Base-by-base conservation (phyloP, 2,888 invertebrate species). In the Schizotus pectinicornis region DNA sequence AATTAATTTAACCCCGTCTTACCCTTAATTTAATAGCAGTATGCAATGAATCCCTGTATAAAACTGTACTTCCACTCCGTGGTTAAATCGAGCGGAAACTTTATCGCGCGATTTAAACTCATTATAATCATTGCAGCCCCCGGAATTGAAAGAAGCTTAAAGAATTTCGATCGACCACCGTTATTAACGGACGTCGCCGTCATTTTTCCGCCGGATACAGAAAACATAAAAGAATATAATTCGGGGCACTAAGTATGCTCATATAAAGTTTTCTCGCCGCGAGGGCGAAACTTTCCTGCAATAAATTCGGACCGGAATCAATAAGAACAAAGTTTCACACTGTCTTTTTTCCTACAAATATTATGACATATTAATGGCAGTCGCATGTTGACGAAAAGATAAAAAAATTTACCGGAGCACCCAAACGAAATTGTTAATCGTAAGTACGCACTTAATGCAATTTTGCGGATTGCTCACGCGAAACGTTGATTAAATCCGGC, bases 1-100 rank as follows among this genome's bases (percentile, higher is more conserved):
- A 72, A 72, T 75, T 74, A 73, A 74, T 74, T 74, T 70, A 70
- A 71, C 69, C 65, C 62, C 67, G 63, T 69, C 68, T 70, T 70
- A 69, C 65, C 69, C 67, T 69, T 71, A 73, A 72, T 73, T 74
- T 72, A 74, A 74, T 73, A 65, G 67, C 64, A 64, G 68, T 67
- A 68, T 71, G 71, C 70, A 70, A 71, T 68, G 69, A 69, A 61
- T 50, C 52, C 53, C 60, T 61, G 62, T 63, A 64, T 68, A 71
- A 70, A 73, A 72, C 67, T 70, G 66, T 66, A 68, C 67, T 67
- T n/a, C 61, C 57, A 58, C 56, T 59, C 55, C 55, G 56, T 56
- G 65, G 69, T 69, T 71, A 67, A 72, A 71, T 71, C 64, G 68
- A 62, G 61, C 56, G 63, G 70, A 69, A 72, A 70, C 67, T 71